Evolutionary conservation across 2,888 invertebrate genomes (phyloP).

Genomic region (Smittia sp.): DNA sequence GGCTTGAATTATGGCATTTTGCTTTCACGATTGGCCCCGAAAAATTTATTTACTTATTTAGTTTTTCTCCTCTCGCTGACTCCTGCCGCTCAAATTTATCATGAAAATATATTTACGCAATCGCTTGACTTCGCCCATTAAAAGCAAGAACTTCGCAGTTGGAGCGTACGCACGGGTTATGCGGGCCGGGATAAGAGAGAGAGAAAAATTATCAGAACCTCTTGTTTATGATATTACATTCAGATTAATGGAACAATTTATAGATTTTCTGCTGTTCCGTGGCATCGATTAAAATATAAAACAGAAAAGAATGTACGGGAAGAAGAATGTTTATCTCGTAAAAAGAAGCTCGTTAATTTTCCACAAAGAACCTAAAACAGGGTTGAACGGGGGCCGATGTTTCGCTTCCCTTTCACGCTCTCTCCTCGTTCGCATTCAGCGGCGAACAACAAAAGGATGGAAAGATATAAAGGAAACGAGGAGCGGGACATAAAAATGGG

Average conservation of each 20-base stretch:
- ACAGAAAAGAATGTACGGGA: neutral
- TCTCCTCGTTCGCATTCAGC: neutral
- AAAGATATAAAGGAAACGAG: neutral
- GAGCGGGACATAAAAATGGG: slow-evolving; percentile 4
- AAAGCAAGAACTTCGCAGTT: no score
- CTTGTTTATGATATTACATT: slow-evolving; percentile 37
- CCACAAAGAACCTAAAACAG: neutral
- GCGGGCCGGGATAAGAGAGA: neutral
- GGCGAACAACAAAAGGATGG: neutral
- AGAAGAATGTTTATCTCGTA: slow-evolving; percentile 13
- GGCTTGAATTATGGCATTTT: neutral
- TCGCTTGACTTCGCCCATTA: no score
- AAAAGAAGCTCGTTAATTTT: slow-evolving; percentile 40
- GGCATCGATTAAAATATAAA: slow-evolving; percentile 41
- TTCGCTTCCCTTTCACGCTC: neutral
- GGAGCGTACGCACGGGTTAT: neutral
- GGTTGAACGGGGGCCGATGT: neutral
- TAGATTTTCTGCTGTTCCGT: slow-evolving; percentile 27
- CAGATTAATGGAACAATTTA: slow-evolving; percentile 37
- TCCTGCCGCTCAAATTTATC: neutral
- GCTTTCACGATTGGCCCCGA: slow-evolving; percentile 8
- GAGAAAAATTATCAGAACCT: slow-evolving; percentile 22
- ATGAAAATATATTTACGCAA: slow-evolving; percentile 1
- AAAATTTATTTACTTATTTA: neutral
- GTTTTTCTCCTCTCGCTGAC: neutral